Evolutionary conservation across 30 jellyfish, hydroid and myxozoan genomes (phyloP).

Genomic region (Nemopilema nomurai): DNA sequence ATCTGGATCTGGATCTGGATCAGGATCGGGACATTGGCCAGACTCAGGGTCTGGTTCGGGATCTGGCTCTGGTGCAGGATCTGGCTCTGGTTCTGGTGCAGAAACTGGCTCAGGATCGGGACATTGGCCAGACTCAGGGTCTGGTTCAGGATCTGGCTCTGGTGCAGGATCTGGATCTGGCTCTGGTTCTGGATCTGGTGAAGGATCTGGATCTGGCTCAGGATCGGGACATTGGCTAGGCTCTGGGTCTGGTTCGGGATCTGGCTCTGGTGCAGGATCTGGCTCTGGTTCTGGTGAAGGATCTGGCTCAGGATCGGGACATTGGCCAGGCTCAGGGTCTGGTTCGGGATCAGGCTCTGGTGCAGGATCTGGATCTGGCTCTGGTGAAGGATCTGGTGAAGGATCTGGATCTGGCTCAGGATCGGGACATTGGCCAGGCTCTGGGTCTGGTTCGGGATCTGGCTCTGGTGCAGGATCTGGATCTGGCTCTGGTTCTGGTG

Average conservation of each 20-base stretch:
- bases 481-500: slow-evolving; percentile 22
- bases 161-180: slow-evolving; percentile 61
- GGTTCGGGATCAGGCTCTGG: slow-evolving; percentile 33
- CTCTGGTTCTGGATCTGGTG: slow-evolving; percentile 38
- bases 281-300: slow-evolving; percentile 16
- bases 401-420: slow-evolving; percentile 22
- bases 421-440: slow-evolving; percentile 30
- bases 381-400: background rate
- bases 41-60: slow-evolving; percentile 37
- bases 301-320: slow-evolving; percentile 36
- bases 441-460: slow-evolving; percentile 28
- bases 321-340: slow-evolving; percentile 27
- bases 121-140: slow-evolving; percentile 20
- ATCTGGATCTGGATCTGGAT: slow-evolving; percentile 31
- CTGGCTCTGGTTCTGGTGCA: background rate
- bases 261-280: slow-evolving; percentile 9
- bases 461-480: slow-evolving; percentile 31
- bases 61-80: slow-evolving; percentile 26
- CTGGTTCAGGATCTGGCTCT: slow-evolving; percentile 29
- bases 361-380: slow-evolving; percentile 33
- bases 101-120: slow-evolving; percentile 18
- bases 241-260: slow-evolving; percentile 21
- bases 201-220: slow-evolving; percentile 16
- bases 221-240: slow-evolving; percentile 24
- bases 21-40: slow-evolving; percentile 21